Conservation (phyloP, 2,113 vertebrate species). For the Hydrochoerus hydrochaeris region DNA sequence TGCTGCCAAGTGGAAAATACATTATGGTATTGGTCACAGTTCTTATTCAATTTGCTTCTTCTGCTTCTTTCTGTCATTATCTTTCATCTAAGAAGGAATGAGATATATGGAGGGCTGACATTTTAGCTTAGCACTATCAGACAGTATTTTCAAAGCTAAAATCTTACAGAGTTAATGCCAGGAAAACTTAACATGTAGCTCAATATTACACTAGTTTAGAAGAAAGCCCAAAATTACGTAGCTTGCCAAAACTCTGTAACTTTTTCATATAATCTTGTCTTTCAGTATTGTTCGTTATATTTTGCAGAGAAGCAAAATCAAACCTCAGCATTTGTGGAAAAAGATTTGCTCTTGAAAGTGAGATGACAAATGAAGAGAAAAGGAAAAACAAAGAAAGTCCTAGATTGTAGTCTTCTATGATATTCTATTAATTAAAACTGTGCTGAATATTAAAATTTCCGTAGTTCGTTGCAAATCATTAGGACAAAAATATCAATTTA, state of each 20-base stretch:
- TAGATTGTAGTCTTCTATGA: background rate
- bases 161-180: conserved; percentile 51
- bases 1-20: background rate
- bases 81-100: background rate
- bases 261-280: background rate
- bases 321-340: background rate
- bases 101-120: background rate
- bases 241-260: conserved; percentile 30
- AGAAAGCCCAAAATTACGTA: conserved; percentile 31
- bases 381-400: background rate
- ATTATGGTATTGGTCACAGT: background rate
- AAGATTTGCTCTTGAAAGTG: background rate
- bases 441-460: conserved; percentile 27
- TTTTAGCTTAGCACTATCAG: conserved; percentile 34
- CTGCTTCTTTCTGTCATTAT: conserved; percentile 55
- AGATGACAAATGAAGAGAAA: background rate
- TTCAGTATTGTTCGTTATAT: background rate
- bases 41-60: background rate
- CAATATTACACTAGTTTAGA: conserved; percentile 24
- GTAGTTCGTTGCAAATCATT: background rate
- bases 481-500: rapidly evolving
- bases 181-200: conserved; percentile 53
- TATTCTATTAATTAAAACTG: background rate
- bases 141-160: conserved; percentile 43
- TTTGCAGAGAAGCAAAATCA: background rate